A percentile compares a stretch with the other conserved stretches of the same genome.
phyloP scores from a whole-genome alignment of 2,113 vertebrate species.

The Pedionomus torquatus region DNA sequence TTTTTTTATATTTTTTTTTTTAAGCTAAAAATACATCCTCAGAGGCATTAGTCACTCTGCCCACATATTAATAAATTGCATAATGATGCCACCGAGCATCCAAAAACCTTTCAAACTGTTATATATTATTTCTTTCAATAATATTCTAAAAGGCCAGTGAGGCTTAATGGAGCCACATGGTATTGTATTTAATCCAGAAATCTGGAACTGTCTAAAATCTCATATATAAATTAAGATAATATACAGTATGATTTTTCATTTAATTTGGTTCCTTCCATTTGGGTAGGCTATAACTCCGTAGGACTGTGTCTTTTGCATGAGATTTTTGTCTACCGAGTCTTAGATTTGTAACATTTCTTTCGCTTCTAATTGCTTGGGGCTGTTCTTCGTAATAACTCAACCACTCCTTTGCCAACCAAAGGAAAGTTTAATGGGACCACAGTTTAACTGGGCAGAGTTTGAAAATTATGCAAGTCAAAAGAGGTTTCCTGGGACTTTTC shows the following conservation, averaged over 20 bases:
- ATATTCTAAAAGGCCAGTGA: constrained; percentile 62
- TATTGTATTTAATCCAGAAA: constrained; percentile 71
- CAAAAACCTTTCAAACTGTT: constrained; percentile 68
- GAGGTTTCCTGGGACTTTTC: constrained; percentile 12
- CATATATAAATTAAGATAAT: constrained; percentile 62
- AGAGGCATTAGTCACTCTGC: constrained; percentile 68
- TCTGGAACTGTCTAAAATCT: constrained; percentile 63
- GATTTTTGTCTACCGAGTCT: constrained; percentile 1
- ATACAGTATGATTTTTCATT: constrained; percentile 64
- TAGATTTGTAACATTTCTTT: constrained; percentile 26
- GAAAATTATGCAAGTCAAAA: background rate
- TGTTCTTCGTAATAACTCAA: constrained; percentile 7
- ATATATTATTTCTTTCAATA: constrained; percentile 70
- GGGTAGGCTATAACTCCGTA: background rate
- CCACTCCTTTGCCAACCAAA: background rate
- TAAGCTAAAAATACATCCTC: constrained; percentile 63
- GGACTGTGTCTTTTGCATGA: constrained; percentile 21
- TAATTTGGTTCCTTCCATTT: constrained; percentile 45
- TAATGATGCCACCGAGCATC: constrained; percentile 68
- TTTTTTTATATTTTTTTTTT: constrained; percentile 19
- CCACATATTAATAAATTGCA: constrained; percentile 72
- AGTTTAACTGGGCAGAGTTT: constrained; percentile 26
- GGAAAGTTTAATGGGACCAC: constrained; percentile 33
- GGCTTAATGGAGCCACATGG: constrained; percentile 65
- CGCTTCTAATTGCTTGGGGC: constrained; percentile 33